Evolutionary conservation across 2,113 vertebrate genomes (phyloP), one percentile per base, ranked within the genome.

Genomic region (Struthio camelus): DNA sequence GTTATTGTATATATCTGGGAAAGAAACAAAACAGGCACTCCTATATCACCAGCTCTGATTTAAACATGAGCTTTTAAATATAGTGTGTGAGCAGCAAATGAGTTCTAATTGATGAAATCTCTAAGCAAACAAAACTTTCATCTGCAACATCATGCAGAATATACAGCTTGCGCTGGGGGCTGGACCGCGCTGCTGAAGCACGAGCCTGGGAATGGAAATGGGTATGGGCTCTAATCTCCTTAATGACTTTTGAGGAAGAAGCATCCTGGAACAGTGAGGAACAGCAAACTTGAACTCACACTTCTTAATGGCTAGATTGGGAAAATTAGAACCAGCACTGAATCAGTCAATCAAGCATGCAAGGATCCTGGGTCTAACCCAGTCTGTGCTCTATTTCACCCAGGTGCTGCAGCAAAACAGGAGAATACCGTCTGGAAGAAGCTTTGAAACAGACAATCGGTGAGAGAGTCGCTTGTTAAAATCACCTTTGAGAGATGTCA

Each of bases 101-200:
- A 94, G 90, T 86, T 84, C 92, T 94, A 93, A 96, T 79, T 97
- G 96, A 84, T 66, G 88, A 90, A 86, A 93, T 86, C 88, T 90
- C 94, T 95, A 96, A 96, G 95, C 94, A 96, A 96, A 86, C 83
- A 96, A 3, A 89, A 69, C 95, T 94, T 95, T 97, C 90, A 97
- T 95, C 92, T 92, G 90, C 77, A 92, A 73, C 94, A 65, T 81
- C 90, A 81, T 2, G 0, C 0, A 2, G 0, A 4, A 51, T 14
- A 6, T 2, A 2, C 69, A 58, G 56, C 27, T 65, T 23, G 69
- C 5, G 36, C 73, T n/a, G 83, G 61, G 46, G 72, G 66, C 61
- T 77, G 84, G 69, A 53, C 58, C 0, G 0, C 2, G 66, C 85
- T 67, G 72, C 90, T 2, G 3, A 70, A 88, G 84, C 61, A 46